phyloP scores from a whole-genome alignment of 2,888 invertebrate genomes.

The Mesochorus sp. region DNA sequence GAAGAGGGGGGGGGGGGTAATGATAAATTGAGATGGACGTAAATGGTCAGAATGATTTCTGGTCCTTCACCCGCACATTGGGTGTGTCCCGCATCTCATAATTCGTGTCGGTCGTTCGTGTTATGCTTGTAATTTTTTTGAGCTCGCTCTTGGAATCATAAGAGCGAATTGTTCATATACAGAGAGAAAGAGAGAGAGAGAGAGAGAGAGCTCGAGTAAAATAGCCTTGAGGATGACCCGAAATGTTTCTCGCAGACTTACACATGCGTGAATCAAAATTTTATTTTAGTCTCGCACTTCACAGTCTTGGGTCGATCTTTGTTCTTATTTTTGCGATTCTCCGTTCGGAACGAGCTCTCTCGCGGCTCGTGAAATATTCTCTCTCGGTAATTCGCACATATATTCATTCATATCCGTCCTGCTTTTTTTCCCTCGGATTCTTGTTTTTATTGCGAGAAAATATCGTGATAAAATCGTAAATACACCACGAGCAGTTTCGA shows the following conservation, averaged over 20 bases:
- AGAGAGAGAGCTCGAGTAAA: neutral
- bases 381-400: neutral
- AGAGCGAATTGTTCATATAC: constrained; percentile 26
- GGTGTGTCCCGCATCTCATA: constrained; percentile 44
- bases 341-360: neutral
- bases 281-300: neutral
- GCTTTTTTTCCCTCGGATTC: neutral
- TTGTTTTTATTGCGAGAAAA: neutral
- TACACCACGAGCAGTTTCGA: neutral
- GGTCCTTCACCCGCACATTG: constrained; percentile 41
- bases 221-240: constrained; percentile 4
- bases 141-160: constrained; percentile 22
- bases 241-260: neutral
- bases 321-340: neutral
- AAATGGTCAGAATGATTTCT: constrained; percentile 50
- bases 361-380: neutral
- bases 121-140: neutral
- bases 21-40: constrained; percentile 58
- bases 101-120: neutral
- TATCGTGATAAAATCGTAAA: neutral
- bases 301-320: neutral
- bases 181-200: too few species aligned
- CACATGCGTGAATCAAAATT: neutral
- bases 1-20: neutral
- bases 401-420: neutral